Base-by-base conservation (phyloP, 1,140 invertebrate genomes). In the Sarcophaga peregrina region DNA sequence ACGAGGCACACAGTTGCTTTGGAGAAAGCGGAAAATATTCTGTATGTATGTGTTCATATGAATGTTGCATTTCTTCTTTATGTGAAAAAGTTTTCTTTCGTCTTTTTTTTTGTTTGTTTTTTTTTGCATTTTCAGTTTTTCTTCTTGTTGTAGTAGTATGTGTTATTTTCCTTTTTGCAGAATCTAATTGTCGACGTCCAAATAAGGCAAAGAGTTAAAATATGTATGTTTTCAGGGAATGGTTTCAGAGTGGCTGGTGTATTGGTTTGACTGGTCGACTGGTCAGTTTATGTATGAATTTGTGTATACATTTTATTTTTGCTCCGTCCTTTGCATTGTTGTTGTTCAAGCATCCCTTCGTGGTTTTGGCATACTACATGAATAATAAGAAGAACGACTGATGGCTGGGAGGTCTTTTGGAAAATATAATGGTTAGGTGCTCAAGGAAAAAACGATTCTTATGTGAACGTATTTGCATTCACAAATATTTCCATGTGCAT, bases 131-230 rank as follows among this genome's bases (percentile, higher is more conserved):
- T n/a, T n/a, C n/a, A n/a, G n/a, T n/a, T n/a, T n/a, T n/a, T n/a
- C n/a, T 37, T 37, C 25, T 37, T 37, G 1, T 37, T 37, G 4
- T 37, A 2, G 4, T 37, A 37, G 25, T 37, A 37, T 37, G 25
- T 37, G 54, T 8, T 58, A n/a, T 58, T 58, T 58, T 58, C 54
- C n/a, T 6, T 58, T 58, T 58, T 58, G 54, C 20, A 68, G 6
- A 68, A 68, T 68, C 62, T 68, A 68, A 68, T 68, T 68, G 62
- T 68, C 62, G 62, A 68, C 62, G n/a, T 68, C 20, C 62, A 68
- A 68, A 68, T 68, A 68, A 68, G 17, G 62, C 62, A 68, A 68
- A 68, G 62, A 20, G 62, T n/a, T 68, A 20, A 20, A 25, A 68
- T 68, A 20, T 68, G n/a, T 68, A 20, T 68, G n/a, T 68, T 7